phyloP scores from a whole-genome alignment of 2,113 vertebrate species.

The Nymphicus hollandicus region DNA sequence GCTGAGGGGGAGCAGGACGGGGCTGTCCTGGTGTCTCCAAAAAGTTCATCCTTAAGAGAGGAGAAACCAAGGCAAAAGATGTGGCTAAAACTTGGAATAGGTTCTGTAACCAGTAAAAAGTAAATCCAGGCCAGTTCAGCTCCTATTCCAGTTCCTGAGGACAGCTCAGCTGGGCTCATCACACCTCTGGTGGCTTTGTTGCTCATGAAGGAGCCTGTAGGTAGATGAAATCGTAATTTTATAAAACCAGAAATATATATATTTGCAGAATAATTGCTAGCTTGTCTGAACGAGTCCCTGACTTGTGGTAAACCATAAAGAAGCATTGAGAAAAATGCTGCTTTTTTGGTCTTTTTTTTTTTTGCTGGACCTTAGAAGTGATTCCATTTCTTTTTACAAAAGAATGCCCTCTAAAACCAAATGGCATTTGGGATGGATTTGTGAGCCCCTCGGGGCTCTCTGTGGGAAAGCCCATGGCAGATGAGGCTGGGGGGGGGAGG shows the following conservation, averaged over 20 bases:
- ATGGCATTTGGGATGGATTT: not conserved
- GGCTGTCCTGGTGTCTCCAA: not conserved
- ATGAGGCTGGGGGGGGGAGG: too few species aligned
- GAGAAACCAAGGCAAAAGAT: rapidly evolving
- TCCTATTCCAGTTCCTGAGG: not conserved
- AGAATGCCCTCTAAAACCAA: not conserved
- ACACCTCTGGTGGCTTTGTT: conserved; percentile 17
- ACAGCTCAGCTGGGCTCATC: not conserved
- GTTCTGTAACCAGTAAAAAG: not conserved
- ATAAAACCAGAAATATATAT: conserved; percentile 53
- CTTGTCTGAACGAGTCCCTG: conserved; percentile 18
- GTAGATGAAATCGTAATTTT: conserved; percentile 45
- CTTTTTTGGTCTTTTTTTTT: not conserved
- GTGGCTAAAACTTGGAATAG: not conserved
- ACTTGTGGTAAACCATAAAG: not conserved
- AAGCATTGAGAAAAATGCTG: conserved; percentile 50
- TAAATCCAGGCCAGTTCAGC: not conserved
- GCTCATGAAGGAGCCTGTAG: conserved; percentile 56
- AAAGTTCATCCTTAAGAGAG: not conserved
- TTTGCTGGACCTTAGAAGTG: not conserved
- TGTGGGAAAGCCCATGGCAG: not conserved
- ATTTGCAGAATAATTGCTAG: conserved; percentile 51
- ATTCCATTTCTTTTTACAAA: conserved; percentile 7
- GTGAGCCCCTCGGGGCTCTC: not conserved
- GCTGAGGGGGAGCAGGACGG: not conserved